A percentile compares a stretch with the other conserved stretches of the same genome.
Conservation (phyloP, 2,888 invertebrate genomes). For the Macaria notata region DNA sequence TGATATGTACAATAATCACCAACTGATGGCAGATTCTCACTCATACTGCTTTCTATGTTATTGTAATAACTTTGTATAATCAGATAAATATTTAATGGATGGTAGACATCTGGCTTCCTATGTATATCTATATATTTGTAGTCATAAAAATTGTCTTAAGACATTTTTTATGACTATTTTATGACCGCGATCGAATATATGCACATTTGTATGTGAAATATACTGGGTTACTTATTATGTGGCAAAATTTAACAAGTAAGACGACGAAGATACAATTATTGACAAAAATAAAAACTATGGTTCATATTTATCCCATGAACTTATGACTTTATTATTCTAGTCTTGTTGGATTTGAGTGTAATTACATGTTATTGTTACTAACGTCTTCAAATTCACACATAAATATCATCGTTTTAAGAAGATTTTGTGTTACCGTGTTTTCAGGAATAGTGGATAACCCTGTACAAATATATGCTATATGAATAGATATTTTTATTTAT, state of each 20-base stretch:
- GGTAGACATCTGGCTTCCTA: conserved; percentile 36
- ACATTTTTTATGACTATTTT: conserved; percentile 48
- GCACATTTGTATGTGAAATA: conserved; percentile 7
- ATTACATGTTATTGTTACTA: background rate
- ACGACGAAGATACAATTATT: no score
- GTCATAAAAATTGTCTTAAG: conserved; percentile 45
- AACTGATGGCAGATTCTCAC: no score
- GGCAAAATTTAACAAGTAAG: background rate
- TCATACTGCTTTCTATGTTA: no score
- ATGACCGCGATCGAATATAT: conserved; percentile 27
- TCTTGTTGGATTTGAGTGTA: background rate
- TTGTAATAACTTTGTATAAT: conserved; percentile 7
- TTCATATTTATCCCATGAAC: background rate
- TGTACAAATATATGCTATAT: no score
- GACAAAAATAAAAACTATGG: background rate
- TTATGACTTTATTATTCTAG: background rate
- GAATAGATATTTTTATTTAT: background rate
- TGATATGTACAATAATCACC: no score
- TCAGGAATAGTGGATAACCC: no score
- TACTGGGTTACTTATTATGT: background rate
- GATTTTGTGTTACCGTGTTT: no score
- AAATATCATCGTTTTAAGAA: no score
- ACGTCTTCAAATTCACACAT: background rate
- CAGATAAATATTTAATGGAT: conserved; percentile 40
- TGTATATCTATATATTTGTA: conserved; percentile 20